Base-by-base conservation (phyloP, 2,888 invertebrate genomes). In the Drosophila seclusa region DNA sequence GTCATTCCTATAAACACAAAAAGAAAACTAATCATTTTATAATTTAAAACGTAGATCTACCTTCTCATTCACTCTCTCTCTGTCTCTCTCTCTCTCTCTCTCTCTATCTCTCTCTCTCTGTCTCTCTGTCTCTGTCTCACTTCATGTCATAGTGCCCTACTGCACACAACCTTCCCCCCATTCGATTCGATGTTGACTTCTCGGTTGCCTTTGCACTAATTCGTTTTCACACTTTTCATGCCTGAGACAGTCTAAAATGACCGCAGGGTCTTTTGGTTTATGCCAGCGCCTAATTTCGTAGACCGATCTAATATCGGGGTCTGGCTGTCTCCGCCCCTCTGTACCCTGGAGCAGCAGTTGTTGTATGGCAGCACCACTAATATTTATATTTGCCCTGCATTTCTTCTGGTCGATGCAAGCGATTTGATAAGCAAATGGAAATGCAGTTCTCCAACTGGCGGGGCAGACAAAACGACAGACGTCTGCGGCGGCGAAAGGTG, bases 341-440 rank as follows among this genome's bases (percentile, higher is more conserved):
- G 55, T 62, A 24, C 55, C 68, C 68, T 65, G 45, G 45, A 45
- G 73, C 49, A 71, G 78, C 58, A 45, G 38, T 66, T 49, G 40
- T 16, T 24, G 45, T 45, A 24, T 40, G 63, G 60, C 77, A 61
- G 54, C 57, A 49, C 54, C 58, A 52, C 77, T 78, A 86, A 86
- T 88, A 86, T 86, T 88, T 85, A 88, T 85, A 88, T 88, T 85
- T 88, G 85, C 89, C 87, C 89, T 88, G 88, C 88, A 88, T 88
- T 85, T 88, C 86, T 81, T 74, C 72, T 67, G 66, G 34, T 42
- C 78, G 85, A 88, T 85, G 76, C 80, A 70, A 76, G 68, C 80
- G 82, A 86, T 86, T 83, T 88, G 85, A 85, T 85, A 85, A 82
- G 79, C 83, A 80, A 85, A 86, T 85, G 82, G 82, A 84, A 85